These are phyloP conservation scores for Psix sp. DNA, from an alignment of 1,140 invertebrate species.

Conservation along the genomic window DNA sequence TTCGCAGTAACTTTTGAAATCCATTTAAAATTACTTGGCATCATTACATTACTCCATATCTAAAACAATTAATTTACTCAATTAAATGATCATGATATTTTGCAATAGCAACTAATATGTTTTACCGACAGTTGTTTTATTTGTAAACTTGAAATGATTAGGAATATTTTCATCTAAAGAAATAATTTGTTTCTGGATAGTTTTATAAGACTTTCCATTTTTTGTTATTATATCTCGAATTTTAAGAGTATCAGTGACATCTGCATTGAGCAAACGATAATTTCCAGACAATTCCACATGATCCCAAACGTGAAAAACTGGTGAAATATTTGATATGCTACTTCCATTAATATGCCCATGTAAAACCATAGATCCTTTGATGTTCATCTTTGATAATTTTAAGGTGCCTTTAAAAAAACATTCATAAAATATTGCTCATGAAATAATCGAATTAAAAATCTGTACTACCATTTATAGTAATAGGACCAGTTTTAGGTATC, in stretches of 20 bases:
- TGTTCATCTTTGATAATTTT: constrained; percentile 40
- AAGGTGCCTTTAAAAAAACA: constrained; percentile 26
- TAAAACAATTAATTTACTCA: constrained; percentile 29
- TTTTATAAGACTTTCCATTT: constrained; percentile 49
- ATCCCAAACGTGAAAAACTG: constrained; percentile 21
- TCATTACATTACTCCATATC: constrained; percentile 61
- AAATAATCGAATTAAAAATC: constrained; percentile 1
- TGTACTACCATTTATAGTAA: too few species aligned
- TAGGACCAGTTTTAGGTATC: too few species aligned
- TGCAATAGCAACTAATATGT: too few species aligned
- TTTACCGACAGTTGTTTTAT: too few species aligned
- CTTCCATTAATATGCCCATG: constrained; percentile 53
- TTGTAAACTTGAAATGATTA: constrained; percentile 6
- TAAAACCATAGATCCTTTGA: constrained; percentile 41
- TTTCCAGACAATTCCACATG: constrained; percentile 30
- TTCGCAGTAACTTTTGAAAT: constrained; percentile 42
- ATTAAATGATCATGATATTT: too few species aligned
- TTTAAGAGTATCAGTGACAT: constrained; percentile 38
- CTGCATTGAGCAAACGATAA: constrained; percentile 52
- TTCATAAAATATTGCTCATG: background rate
- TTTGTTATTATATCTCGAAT: constrained; percentile 47
- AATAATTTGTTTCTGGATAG: constrained; percentile 50
- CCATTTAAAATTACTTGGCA: constrained; percentile 42
- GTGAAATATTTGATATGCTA: constrained; percentile 17
- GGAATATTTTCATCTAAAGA: constrained; percentile 53